These are phyloP conservation scores for Lacanobia oleracea DNA, from an alignment of 2,888 invertebrate species.

Conservation along the genomic window DNA sequence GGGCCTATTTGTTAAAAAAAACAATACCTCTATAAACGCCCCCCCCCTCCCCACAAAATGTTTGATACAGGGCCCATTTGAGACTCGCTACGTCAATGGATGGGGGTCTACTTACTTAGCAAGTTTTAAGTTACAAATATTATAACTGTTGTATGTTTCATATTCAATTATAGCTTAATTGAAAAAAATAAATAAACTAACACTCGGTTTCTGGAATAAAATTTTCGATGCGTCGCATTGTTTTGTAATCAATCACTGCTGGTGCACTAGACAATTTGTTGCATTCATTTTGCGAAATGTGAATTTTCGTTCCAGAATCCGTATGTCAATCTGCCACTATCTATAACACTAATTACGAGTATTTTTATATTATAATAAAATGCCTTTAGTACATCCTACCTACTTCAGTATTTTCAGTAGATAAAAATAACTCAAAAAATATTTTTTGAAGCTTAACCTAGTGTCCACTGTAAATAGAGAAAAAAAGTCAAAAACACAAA, in stretches of 20 bases:
- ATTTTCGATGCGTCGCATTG: neutral
- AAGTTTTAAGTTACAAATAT: neutral
- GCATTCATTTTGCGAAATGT: neutral
- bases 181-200: neutral
- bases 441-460: conserved; percentile 47
- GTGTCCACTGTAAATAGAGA: conserved; percentile 55
- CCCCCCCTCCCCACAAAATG: no score
- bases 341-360: conserved; percentile 19
- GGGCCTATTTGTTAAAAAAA: no score
- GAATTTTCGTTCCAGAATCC: neutral
- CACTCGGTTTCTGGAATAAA: neutral
- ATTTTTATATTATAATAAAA: conserved; percentile 47
- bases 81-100: no score
- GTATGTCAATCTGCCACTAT: neutral
- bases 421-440: conserved; percentile 24
- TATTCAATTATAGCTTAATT: neutral
- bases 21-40: no score
- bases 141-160: neutral
- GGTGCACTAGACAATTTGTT: neutral
- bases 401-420: conserved; percentile 48
- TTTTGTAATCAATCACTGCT: neutral
- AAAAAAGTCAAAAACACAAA: conserved; percentile 55
- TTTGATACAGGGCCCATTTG: no score
- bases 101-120: neutral
- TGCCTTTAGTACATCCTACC: conserved; percentile 48